Base-by-base conservation (phyloP, 2,888 invertebrate species). In the Caenorhabditis becei region DNA sequence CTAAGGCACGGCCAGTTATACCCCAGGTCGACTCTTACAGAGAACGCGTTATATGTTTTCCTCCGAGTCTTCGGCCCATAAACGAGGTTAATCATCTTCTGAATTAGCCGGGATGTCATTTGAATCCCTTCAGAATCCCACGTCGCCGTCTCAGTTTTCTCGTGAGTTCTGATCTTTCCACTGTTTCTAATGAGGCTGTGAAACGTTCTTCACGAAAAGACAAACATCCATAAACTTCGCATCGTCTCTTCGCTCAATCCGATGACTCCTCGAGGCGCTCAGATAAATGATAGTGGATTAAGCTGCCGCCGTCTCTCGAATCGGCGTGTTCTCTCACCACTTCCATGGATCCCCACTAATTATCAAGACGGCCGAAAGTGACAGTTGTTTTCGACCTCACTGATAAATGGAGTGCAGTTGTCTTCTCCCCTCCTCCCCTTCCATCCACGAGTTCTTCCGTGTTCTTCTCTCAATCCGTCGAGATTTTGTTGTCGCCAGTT, bases 361-460 rank as follows among this genome's bases (percentile, higher is more conserved):
- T 71, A 71, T 61, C 51, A 61, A 32, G 28, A 37, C 16, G 53
- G 44, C 41, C 53, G 47, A 53, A 28, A 20, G 62, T 47, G 54
- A 58, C 72, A 72, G 72, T 72, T 72, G 72, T 63, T 72, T 63
- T 72, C 63, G 71, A 72, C 72, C 63, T 63, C 58, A 72, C 63
- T 63, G 72, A 72, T 72, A 72, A 72, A 72, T 72, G 56, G 72
- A 72, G 72, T 72, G 72, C 72, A 56, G 63, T 63, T 72, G 72
- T 71, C 54, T 51, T 18, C 20, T 20, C 26, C 5, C 37, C 32
- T 5, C 58, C 16, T 23, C 51, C 37, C 16, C 56, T 28, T 35
- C 56, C 5, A 41, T 47, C 47, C 47, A 41, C 41, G 41, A 47
- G 47, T 54, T 32, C 47, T 61, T 61, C 47, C 47, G 61, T 54